Conservation (phyloP, 2,888 invertebrate genomes). For the Yponomeuta malinellus region DNA sequence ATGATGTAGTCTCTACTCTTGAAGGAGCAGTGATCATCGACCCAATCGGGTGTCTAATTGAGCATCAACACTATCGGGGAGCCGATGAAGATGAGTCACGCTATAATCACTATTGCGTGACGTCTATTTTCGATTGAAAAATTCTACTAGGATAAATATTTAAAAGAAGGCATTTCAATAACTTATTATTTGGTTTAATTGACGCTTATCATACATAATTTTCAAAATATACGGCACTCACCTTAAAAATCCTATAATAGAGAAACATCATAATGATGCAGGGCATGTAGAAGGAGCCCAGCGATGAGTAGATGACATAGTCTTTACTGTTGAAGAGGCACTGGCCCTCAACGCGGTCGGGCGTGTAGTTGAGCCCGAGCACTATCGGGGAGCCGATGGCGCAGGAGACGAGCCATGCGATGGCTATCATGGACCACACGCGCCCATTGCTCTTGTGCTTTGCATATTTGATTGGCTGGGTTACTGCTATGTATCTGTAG, state of each 20-base stretch:
- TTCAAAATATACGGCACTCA: conserved; percentile 37
- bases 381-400: conserved; percentile 98
- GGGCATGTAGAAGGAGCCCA: conserved; percentile 99
- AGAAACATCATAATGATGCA: conserved; percentile 98
- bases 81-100: no score
- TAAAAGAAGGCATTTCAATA: no score
- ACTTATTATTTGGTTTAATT: background rate
- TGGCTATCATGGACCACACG: conserved; percentile 94
- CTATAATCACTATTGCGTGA: no score
- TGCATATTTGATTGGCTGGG: conserved; percentile 98
- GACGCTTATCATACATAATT: background rate
- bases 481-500: conserved; percentile 97
- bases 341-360: conserved; percentile 85
- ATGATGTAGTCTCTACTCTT: no score
- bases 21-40: no score
- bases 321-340: conserved; percentile 98
- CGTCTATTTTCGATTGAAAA: no score
- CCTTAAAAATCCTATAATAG: conserved; percentile 98
- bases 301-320: conserved; percentile 97
- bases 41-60: no score
- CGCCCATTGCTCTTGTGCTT: conserved; percentile 97
- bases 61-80: no score
- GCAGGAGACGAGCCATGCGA: conserved; percentile 94
- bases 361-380: conserved; percentile 95
- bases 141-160: no score